Base-by-base conservation (phyloP, 2,888 invertebrate genomes). In the Empis livida region DNA sequence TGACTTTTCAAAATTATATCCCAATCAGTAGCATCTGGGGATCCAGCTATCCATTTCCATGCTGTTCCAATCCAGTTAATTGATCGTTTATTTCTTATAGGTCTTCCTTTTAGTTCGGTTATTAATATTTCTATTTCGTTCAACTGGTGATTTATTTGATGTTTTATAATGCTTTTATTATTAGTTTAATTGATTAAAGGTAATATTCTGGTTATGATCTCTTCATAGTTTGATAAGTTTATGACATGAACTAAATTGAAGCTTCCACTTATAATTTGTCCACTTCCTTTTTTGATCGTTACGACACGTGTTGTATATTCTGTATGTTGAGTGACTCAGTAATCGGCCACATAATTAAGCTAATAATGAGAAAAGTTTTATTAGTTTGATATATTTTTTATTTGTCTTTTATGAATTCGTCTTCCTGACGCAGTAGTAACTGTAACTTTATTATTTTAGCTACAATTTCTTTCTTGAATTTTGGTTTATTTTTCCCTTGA, bases 351-450 rank as follows among this genome's bases (percentile, higher is more conserved):
- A 20, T 1, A 10, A 17, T 3, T 40, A 10, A 16, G 17, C 15
- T 16, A 40, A 16, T 3, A 40, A 17, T 20, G 17, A 15, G 10
- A 20, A 17, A 16, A 6, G 10, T 5, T 11, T 40, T 5, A 20
- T 16, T 40, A 16, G 3, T 40, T 5, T 8, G 10, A 11, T 9
- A 16, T 40, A 20, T 42, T 46, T 42, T 42, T 46, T 13, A 46
- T 48, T 35, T 48, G 48, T 49, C 51, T 51, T 49, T 51, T 53
- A 47, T 45, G 50, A 14, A 45, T 43, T 42, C 37, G 20, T 27
- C 38, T 45, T 14, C 47, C 47, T 10, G 46, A 15, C n/a, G 47
- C 42, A 14, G 46, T 51, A n/a, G 49, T 44, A 42, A 52, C 43
- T 11, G 50, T 50, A 11, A 49, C 47, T n/a, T 42, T 52, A 23